Base-by-base conservation (phyloP, 1,140 invertebrate genomes). In the Cydia splendana region DNA sequence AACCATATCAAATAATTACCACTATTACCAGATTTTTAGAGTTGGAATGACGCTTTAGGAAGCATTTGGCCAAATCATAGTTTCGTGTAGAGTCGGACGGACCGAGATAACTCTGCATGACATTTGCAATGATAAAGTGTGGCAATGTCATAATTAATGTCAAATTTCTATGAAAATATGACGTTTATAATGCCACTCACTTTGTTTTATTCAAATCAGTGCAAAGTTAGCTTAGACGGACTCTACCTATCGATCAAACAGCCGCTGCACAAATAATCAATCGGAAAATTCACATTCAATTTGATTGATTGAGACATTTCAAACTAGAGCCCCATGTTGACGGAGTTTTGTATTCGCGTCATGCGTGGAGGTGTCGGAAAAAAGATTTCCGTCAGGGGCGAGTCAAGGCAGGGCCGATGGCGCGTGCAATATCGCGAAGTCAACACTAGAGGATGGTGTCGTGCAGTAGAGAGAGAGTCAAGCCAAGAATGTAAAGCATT, bases 391-490 rank as follows among this genome's bases (percentile, higher is more conserved):
- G 38, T 45, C 10, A 10, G 20, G 57, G 57, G 57, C 65, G 51
- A 53, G 51, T 77, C 76, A 77, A 88, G 89, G 75, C 81, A 82
- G 80, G 81, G 76, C 86, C 87, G 87, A 88, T 89, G 88, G 87
- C 85, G 89, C 89, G 88, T 90, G 88, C 86, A 87, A 89, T 84
- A 88, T 89, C 78, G 81, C 18, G 75, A 71, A 81, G 82, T 85
- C 86, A 85, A 86, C 83, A 85, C 15, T 81, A 77, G 65, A 78
- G 84, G 81, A 85, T 48, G 75, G 79, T 10, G 30, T 78, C 78
- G 84, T 89, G 77, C 76, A 76, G 74, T 15, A 78, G 75, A 18
- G 13, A 78, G 75, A 18, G 13, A 13, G 6, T 45, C 53, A 57
- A 67, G 65, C 3, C 45, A 3, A 13, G 10, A 13, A 45, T 12